Base-by-base conservation (phyloP, 2,888 invertebrate species). In the Caenorhabditis uteleia region DNA sequence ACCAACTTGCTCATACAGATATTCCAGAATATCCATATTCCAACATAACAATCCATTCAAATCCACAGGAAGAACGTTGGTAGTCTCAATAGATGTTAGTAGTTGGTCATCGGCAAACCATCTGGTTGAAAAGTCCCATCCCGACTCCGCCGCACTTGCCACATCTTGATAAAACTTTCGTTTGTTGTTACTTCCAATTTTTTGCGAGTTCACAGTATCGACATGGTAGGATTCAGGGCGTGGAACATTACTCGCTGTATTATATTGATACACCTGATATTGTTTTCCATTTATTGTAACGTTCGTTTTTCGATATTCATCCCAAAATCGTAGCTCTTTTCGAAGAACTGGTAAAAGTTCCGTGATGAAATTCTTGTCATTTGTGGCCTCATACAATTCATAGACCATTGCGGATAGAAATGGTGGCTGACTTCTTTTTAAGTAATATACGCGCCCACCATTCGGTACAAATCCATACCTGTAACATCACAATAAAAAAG, bases 91-190 rank as follows among this genome's bases (percentile, higher is more conserved):
- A 6, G 47, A 47, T 8, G 51, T 39, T 34, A 78, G 40, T 1
- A 59, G 58, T 20, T 40, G 40, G 39, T 77, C 54, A 34, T 79
- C 68, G 16, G 88, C 89, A 83, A 91, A 92, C 94, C 94, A 95
- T 45, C 95, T 87, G 0, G 91, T 90, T 0, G 92, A 92, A 85
- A 93, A 95, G 84, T 95, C 95, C 94, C 93, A 94, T 2, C 95
- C 95, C 0, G 92, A 93, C 84, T 95, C 95, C 0, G 93, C 93
- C 0, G 78, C 75, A 25, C 69, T 64, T 1, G 73, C 75, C 8
- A 75, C 44, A 36, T 75, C 60, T 47, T 70, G 56, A 49, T 55
- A 77, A 51, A 75, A 77, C 44, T 56, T 43, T 18, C 54, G 59
- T 16, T 51, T 38, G 20, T 47, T 48, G 10, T 36, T 26, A 31